Base-by-base conservation (phyloP, 2,113 vertebrate species). In the Hymenochirus boettgeri region DNA sequence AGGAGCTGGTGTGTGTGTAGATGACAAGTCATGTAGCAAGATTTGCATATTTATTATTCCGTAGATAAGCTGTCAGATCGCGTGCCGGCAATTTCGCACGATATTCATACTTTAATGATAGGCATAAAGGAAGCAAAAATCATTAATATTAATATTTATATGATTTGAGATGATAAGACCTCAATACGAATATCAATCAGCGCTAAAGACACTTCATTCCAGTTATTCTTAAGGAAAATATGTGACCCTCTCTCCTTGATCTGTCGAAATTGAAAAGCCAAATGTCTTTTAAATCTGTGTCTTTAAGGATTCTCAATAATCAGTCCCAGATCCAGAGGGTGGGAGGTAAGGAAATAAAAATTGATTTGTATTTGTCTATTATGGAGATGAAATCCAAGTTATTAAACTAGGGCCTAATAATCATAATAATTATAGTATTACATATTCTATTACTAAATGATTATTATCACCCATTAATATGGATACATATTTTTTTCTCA, bases 131-230 rank as follows among this genome's bases (percentile, higher is more conserved):
- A 88, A 82, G 81, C 85, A 82, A n/a, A 89, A 89, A 89, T 89
- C 87, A 85, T 88, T 89, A 88, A 86, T 86, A 87, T 89, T 89
- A 88, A 89, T 88, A 88, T 90, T 88, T 88, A 90, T 88, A 90
- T 84, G 76, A 88, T 88, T 87, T 86, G 79, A 82, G 83, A 84
- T 85, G 83, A 84, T 85, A 87, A 86, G 81, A 82, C 80, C 46
- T 83, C 82, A 82, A 83, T 83, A 82, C 78, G 77, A 80, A 76
- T 89, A 89, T 89, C 86, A 83, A 82, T 90, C 84, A 85, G 75
- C 78, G 65, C 87, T 88, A 88, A 89, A 82, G 85, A 88, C 75
- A 79, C 79, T 80, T 79, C 84, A 82, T 76, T 87, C 82, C 85
- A 81, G 72, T 83, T 83, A 85, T 86, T 78, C 85, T 84, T 86